A percentile compares a stretch with the other conserved stretches of the same genome.
Evolutionary conservation across 2,113 vertebrate genomes (phyloP).

Genomic region (Echinops telfairi): DNA sequence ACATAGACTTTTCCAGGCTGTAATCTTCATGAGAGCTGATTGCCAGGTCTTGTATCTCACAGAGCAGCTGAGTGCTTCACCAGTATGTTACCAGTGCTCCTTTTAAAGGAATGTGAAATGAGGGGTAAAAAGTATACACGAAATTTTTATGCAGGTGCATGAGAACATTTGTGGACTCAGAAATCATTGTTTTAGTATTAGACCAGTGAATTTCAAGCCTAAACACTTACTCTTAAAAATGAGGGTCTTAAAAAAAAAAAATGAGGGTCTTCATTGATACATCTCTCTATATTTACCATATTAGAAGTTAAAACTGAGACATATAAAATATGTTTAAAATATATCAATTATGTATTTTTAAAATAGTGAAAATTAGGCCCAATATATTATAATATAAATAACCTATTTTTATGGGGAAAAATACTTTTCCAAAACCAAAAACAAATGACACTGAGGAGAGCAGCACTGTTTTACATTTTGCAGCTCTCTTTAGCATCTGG

Average conservation of each 20-base stretch:
- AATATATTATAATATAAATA: not conserved
- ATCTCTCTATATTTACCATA: not conserved
- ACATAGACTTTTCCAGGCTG: not conserved
- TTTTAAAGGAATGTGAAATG: not conserved
- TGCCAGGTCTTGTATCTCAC: not conserved
- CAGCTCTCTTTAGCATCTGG: not conserved
- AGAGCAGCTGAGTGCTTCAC: not conserved
- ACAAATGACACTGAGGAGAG: not conserved
- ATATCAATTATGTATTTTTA: not conserved
- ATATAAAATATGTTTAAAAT: not conserved
- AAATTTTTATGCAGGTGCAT: not conserved
- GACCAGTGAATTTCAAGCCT: not conserved
- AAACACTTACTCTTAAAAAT: not conserved
- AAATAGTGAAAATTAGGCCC: too few relatives aligned
- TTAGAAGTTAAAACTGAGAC: slow-evolving; percentile 13
- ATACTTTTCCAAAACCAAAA: not conserved
- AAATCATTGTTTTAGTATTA: not conserved
- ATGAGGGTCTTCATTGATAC: too few relatives aligned
- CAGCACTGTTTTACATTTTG: not conserved
- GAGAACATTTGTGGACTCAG: slow-evolving; percentile 16
- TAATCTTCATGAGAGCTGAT: not conserved
- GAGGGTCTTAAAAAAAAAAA: not conserved
- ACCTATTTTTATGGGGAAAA: not conserved
- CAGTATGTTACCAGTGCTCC: not conserved
- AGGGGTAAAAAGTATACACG: not conserved